These are phyloP conservation scores for Chirona hameri DNA, from an alignment of 2,888 invertebrate genomes.

Conservation along the genomic window DNA sequence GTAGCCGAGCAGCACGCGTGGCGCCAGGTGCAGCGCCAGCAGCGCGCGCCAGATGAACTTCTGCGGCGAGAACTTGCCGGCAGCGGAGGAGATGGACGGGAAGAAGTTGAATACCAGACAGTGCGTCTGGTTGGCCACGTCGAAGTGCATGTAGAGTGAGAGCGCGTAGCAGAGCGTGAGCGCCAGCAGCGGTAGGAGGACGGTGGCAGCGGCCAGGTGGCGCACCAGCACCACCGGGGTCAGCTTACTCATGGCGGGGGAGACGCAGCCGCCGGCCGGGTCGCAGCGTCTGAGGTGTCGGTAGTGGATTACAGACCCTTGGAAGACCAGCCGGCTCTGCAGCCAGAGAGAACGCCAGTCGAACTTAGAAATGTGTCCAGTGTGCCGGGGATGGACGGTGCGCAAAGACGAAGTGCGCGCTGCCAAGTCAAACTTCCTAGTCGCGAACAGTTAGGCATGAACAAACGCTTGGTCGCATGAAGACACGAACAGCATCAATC, in stretches of 20 bases:
- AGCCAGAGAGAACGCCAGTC: too few relatives aligned
- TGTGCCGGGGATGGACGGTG: too few relatives aligned
- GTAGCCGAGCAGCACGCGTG: conserved; percentile 72
- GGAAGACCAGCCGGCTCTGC: too few relatives aligned
- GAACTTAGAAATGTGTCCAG: too few relatives aligned
- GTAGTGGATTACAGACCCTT: too few relatives aligned
- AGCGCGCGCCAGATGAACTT: conserved; percentile 70
- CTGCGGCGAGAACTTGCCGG: conserved; percentile 87
- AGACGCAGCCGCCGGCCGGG: too few relatives aligned
- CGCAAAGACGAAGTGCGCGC: too few relatives aligned
- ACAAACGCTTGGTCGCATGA: too few relatives aligned
- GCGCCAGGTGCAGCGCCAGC: conserved; percentile 75
- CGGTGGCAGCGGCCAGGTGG: conserved; percentile 49
- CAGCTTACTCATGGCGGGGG: neutral
- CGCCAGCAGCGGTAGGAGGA: conserved; percentile 69
- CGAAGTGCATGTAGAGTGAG: conserved; percentile 78
- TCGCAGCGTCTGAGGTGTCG: too few relatives aligned
- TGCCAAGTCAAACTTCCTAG: too few relatives aligned
- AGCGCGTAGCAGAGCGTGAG: conserved; percentile 75
- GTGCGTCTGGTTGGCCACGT: conserved; percentile 64
- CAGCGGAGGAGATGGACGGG: conserved; percentile 96
- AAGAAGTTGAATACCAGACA: conserved; percentile 76
- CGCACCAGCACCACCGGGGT: conserved; percentile 12
- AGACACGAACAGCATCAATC: too few relatives aligned
- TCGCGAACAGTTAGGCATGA: too few relatives aligned